Evolutionary conservation across 1,140 invertebrate genomes (phyloP).

Genomic region (Probaryconus sp.): DNA sequence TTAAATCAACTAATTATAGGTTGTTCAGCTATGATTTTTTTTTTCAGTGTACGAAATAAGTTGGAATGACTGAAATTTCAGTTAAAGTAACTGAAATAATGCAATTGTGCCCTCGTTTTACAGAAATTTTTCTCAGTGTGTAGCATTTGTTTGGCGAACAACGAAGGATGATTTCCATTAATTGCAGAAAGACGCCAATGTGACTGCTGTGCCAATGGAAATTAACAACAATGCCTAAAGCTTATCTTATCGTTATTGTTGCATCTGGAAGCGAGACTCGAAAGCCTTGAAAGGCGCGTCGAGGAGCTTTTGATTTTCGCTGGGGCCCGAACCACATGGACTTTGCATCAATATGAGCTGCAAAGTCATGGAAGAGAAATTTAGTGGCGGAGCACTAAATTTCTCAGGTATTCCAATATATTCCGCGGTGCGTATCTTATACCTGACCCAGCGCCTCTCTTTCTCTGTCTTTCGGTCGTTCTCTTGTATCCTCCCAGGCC

Average conservation of each 20-base stretch:
- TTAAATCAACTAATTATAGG: no score
- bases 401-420: slow-evolving; percentile 78
- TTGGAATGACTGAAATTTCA: no score
- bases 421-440: slow-evolving; percentile 74
- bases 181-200: background rate
- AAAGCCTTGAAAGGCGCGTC: slow-evolving; percentile 55
- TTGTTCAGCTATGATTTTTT: no score
- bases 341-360: slow-evolving; percentile 63
- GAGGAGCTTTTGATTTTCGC: slow-evolving; percentile 60
- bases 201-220: slow-evolving; percentile 24
- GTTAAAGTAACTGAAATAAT: no score
- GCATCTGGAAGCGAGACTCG: slow-evolving; percentile 15
- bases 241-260: slow-evolving; percentile 10
- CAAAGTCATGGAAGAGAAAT: slow-evolving; percentile 73
- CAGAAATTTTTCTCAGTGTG: no score
- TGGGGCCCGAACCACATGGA: slow-evolving; percentile 47
- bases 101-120: no score
- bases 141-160: no score
- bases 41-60: no score
- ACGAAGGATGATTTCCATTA: no score
- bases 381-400: slow-evolving; percentile 75
- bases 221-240: background rate
- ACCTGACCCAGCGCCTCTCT: slow-evolving; percentile 68
- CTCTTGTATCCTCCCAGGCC: slow-evolving; percentile 41
- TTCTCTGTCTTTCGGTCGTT: slow-evolving; percentile 22